Base-by-base conservation (phyloP, 2,113 vertebrate genomes). In the Uria aalge region DNA sequence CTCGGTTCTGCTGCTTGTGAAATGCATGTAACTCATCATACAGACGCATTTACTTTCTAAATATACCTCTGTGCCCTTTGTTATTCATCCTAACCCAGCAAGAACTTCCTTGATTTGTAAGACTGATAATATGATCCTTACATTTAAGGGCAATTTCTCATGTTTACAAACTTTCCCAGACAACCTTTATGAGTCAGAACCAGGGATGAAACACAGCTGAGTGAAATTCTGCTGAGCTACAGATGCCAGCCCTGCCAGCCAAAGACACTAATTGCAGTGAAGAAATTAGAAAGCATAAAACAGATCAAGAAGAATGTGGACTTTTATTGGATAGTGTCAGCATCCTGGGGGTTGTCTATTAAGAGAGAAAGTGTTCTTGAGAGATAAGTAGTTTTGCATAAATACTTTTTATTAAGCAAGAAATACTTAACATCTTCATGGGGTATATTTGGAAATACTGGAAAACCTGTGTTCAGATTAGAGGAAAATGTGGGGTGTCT, bases 31-130 rank as follows among this genome's bases (percentile, higher is more conserved):
- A 66, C 82, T 92, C 91, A 74, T 69, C 83, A 90, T 57, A 53
- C n/a, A 55, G 32, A 87, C 5, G 22, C 48, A 74, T 91, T 89
- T 92, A 45, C 80, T 95, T 97, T 94, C 90, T 95, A 95, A 96
- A 88, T 91, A 91, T 95, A 91, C 63, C 82, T 90, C 43, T 90
- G 2, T 83, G 89, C 11, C 45, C 67, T 96, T 94, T 91, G 56
- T 90, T 94, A 62, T 89, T 91, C 78, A 95, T 84, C 16, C 50
- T 90, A 90, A 94, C 63, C n/a, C 22, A 40, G 89, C 45, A 66
- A 80, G 64, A 93, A 55, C 77, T 92, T 94, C 85, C 62, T 85
- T 89, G 88, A 75, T 94, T 95, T 92, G 45, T 87, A 62, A 92
- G 85, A 60, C 77, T 32, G 62, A 11, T 71, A 93, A 67, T 67